Percentiles rank a stretch among this genome's conserved stretches.
Evolutionary conservation across 2,888 invertebrate genomes (phyloP).

Genomic region (Dryomyza anilis): DNA sequence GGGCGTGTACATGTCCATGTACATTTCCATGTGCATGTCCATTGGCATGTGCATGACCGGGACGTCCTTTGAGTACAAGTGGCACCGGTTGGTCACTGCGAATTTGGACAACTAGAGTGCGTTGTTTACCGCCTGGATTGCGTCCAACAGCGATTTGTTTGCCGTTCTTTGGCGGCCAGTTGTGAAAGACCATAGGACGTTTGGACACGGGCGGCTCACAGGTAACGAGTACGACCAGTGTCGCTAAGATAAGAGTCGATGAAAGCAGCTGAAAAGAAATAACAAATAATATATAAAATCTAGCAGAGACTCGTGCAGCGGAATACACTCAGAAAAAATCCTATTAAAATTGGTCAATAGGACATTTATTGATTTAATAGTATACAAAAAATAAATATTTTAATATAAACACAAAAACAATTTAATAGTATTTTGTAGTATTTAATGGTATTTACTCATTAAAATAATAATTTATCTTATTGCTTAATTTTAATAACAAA

Average conservation of each 20-base stretch:
- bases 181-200: conserved; percentile 48
- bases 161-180: conserved; percentile 48
- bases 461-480: too few species aligned
- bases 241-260: conserved; percentile 23
- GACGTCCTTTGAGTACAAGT: conserved; percentile 53
- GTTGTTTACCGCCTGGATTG: conserved; percentile 43
- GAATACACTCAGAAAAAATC: not conserved
- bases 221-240: conserved; percentile 39
- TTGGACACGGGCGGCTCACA: conserved; percentile 47
- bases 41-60: conserved; percentile 37
- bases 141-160: conserved; percentile 44
- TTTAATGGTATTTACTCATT: too few species aligned
- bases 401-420: too few species aligned
- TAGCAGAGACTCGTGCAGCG: not conserved
- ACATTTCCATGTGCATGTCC: conserved; percentile 33
- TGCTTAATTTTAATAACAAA: too few species aligned
- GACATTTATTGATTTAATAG: too few species aligned
- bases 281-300: too few species aligned
- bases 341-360: not conserved
- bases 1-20: conserved; percentile 41
- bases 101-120: conserved; percentile 57
- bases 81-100: conserved; percentile 58
- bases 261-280: conserved; percentile 27
- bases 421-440: too few species aligned
- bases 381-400: too few species aligned